Evolutionary conservation across 1,140 invertebrate genomes (phyloP), one percentile per base, ranked within the genome.

Genomic region (Philopotamus ludificatus): DNA sequence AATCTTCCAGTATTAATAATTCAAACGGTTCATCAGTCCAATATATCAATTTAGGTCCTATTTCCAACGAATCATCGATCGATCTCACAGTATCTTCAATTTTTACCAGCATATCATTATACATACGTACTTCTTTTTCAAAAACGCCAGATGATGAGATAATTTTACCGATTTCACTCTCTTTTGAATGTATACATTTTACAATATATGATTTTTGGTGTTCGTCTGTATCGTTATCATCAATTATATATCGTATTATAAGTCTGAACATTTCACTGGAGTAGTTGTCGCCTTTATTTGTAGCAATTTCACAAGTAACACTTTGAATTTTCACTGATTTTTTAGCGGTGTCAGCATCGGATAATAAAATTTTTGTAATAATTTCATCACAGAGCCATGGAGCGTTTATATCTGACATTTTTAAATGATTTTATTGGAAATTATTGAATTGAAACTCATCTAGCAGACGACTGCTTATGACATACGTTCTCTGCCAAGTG

Each of bases 1-100:
- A 71, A 73, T 86, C 84, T 61, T 85, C 82, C 2, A 84, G 67
- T 0, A 83, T 74, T 12, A 84, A 67, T 4, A 82, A 65, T 16
- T 73, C 47, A 12, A 80, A 75, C n/a, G 78, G 72, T 42, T 74
- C 66, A 4, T 3, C 21, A n/a, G 25, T 49, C 10, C n/a, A 28
- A 34, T 20, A 54, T n/a, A 54, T 15, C 15, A 3, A 54, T 55
- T 23, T 50, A 7, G 66, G 60, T 20, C 25, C 42, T 7, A 67
- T 7, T 18, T 59, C 8, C 10, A 22, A 28, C 7, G 23, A 0
- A 3, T 21, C 16, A 16, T 25, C 60, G 10, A 21, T 21, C 0
- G 20, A n/a, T 1, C 55, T 54, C 21, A 65, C 7, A 3, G 53
- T 42, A 4, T 49, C 39, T 12, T 50, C 18, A 4, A 69, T 45